Percentiles rank a stretch among this genome's conserved stretches.
These are phyloP conservation scores for Nylanderia fulva DNA, from an alignment of 1,140 invertebrate species.

Conservation along the genomic window DNA sequence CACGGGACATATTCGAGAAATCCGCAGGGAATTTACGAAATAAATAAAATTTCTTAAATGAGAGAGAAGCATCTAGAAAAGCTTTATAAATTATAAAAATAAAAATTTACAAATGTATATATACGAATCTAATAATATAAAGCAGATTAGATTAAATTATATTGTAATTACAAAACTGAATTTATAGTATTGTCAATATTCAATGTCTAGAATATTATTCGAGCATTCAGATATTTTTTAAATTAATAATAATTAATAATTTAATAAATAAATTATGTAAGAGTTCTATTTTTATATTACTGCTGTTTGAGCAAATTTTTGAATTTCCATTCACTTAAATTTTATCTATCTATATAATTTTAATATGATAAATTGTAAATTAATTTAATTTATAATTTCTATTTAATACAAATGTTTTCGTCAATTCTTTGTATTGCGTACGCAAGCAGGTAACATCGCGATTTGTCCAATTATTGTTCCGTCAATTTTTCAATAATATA, in stretches of 20 bases:
- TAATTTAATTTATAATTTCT: background rate
- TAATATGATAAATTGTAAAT: background rate
- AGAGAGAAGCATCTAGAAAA: background rate
- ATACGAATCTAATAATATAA: too few relatives aligned
- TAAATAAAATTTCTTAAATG: background rate
- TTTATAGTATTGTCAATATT: too few relatives aligned
- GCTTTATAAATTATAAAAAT: background rate
- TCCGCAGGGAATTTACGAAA: background rate
- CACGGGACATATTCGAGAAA: background rate
- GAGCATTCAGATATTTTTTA: too few relatives aligned
- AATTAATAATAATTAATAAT: too few relatives aligned
- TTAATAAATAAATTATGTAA: too few relatives aligned
- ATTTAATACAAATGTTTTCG: background rate
- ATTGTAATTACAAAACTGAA: background rate
- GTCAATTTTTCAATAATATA: conserved; percentile 8
- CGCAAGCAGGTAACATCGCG: conserved; percentile 1
- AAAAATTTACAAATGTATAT: background rate
- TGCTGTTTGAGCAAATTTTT: too few relatives aligned
- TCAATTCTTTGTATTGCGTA: conserved; percentile 4
- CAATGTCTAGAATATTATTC: too few relatives aligned
- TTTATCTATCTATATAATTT: background rate
- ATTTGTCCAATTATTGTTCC: conserved; percentile 28
- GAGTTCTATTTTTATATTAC: too few relatives aligned
- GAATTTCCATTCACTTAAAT: background rate
- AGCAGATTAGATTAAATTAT: too few relatives aligned